phyloP scores from a whole-genome alignment of 2,797 vertebrate species.

The Phrynocephalus vlangalii region DNA sequence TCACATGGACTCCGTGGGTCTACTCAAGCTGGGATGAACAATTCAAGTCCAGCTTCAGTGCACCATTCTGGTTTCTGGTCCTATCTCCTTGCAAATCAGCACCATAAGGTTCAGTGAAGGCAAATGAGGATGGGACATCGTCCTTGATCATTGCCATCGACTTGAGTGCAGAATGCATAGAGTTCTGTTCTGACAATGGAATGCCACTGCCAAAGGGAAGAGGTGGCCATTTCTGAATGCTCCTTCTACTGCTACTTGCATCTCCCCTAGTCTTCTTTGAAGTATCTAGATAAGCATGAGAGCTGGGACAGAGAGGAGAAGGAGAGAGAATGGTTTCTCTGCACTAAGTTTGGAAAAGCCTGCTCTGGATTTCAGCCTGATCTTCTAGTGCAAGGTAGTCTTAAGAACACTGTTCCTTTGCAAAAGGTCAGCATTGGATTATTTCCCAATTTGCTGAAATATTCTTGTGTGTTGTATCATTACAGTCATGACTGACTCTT shows the following conservation, averaged over 20 bases:
- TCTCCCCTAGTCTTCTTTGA: not conserved
- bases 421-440: not conserved
- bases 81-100: not conserved
- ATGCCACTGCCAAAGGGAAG: not conserved
- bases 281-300: not conserved
- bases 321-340: not conserved
- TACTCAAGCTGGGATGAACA: too few relatives aligned
- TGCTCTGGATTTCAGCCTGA: not conserved
- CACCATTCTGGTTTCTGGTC: not conserved
- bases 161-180: not conserved
- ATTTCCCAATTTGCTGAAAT: not conserved
- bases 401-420: not conserved
- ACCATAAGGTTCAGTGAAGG: not conserved
- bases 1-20: too few relatives aligned
- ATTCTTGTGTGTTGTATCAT: not conserved
- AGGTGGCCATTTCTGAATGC: not conserved
- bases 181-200: not conserved
- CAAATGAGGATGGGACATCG: not conserved
- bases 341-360: not conserved
- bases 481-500: too few relatives aligned
- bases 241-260: not conserved
- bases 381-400: not conserved
- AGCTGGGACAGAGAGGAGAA: not conserved
- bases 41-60: not conserved
- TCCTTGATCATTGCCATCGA: not conserved